Base-by-base conservation (phyloP, 2,888 invertebrate genomes). In the Ennomos erosarius region DNA sequence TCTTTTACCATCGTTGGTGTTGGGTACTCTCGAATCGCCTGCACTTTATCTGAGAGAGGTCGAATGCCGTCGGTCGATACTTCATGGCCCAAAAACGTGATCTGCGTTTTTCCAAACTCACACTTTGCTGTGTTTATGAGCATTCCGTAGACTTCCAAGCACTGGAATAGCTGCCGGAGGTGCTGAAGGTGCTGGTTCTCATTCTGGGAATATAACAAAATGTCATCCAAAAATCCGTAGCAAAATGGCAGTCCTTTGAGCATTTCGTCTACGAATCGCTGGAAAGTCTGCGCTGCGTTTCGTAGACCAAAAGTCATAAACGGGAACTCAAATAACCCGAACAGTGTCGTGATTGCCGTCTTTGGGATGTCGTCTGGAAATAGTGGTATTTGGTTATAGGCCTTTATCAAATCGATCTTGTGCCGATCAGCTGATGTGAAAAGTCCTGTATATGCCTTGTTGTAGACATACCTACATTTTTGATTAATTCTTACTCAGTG, bases 361-460 rank as follows among this genome's bases (percentile, higher is more conserved):
- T n/a, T n/a, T n/a, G n/a, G n/a, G n/a, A n/a, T n/a, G n/a, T n/a
- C n/a, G n/a, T n/a, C n/a, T n/a, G n/a, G n/a, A n/a, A n/a, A n/a
- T n/a, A n/a, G n/a, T n/a, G n/a, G n/a, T n/a, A n/a, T n/a, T n/a
- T n/a, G n/a, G n/a, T n/a, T n/a, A n/a, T n/a, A n/a, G n/a, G n/a
- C n/a, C n/a, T n/a, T n/a, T n/a, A n/a, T n/a, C n/a, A n/a, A n/a
- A n/a, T n/a, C n/a, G n/a, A n/a, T n/a, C n/a, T n/a, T n/a, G n/a
- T n/a, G n/a, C n/a, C n/a, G n/a, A n/a, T n/a, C n/a, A n/a, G n/a
- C n/a, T n/a, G n/a, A 10, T 38, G 38, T 8, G 38, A 38, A n/a
- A 38, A 38, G 10, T 38, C 38, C n/a, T 38, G 38, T 8, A 38
- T 38, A 10, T 38, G 38, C 10, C 55, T 44, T 16, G 16, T 16